Evolutionary conservation across 2,888 invertebrate species (phyloP), one percentile per base, ranked within the genome.

Genomic region (Hydriomena furcata): DNA sequence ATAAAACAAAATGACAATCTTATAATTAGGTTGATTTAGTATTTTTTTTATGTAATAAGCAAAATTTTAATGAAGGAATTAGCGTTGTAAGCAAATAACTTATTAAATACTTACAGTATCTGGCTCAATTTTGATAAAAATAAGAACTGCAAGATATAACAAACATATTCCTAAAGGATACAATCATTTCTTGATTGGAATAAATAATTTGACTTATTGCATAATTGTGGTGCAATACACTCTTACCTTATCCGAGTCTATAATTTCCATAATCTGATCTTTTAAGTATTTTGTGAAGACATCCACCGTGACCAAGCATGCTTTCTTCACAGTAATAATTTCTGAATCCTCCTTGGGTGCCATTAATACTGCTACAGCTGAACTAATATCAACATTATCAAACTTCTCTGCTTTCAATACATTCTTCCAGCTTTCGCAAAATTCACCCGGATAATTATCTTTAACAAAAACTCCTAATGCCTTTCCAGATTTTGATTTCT

Each of bases 201-300:
- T n/a, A n/a, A n/a, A 17, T 17, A 4, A 17, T 17, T 17, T 17
- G n/a, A n/a, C 4, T 23, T 28, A 25, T 57, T 51, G 55, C 66
- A 74, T 79, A 95, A 43, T 41, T 24, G 2, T 48, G 21, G n/a
- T 32, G 38, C 37, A 38, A 32, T 34, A 8, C 35, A 43, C 10
- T 40, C 66, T 75, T 80, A 95, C 95, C 91, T 96, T 98, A 79
- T 99, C 99, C 2, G 97, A 95, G 92, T 99, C 99, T 74, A 99
- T 98, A 63, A 99, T 97, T 81, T 98, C 98, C 96, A 99, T 98
- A 60, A 99, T 96, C 85, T 99, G 98, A 83, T 98, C 98, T 81
- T 98, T 97, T 30, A 99, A 92, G 84, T 97, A 98, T 82, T 99
- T 99, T 37, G 95, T 96, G 81, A 98, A 99, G 7, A 99, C 95